Base-by-base conservation (phyloP, 2,113 vertebrate genomes). In the Microcebus jonahi region DNA sequence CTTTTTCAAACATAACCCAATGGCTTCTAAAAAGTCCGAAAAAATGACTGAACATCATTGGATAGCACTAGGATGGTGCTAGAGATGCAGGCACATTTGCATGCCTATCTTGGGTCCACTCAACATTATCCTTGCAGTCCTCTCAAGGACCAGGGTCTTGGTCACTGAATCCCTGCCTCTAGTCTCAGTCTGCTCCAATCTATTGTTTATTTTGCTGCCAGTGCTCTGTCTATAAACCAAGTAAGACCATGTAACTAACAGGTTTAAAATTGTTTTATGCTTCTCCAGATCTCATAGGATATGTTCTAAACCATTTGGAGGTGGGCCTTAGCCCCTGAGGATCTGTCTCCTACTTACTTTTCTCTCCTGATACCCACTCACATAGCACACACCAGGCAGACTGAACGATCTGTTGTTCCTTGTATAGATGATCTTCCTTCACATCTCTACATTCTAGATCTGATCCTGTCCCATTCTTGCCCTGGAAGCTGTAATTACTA, bases 1-100 rank as follows among this genome's bases (percentile, higher is more conserved):
- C 27, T 63, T 90, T 97, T 95, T 94, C 63, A 89, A 63, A 87
- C 20, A 39, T 39, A 73, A 79, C 50, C 75, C 83, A 29, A 7
- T 15, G 29, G 21, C n/a, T 70, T 93, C 57, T 88, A 39, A 53
- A 53, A 89, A 83, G 65, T 79, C 73, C 1, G 1, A 65, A 36
- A 75, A 88, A 70, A 55, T 5, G 18, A 39, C 20, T 48, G 34
- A 36, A 94, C 27, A 63, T 65, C 34, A 73, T 36, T 53, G 45
- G 57, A 17, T 15, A 39, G 36, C 20, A 13, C n/a, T 65, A 6
- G 39, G n/a, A 79, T 67, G 48, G 7, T 71, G n/a, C 42, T 81
- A 70, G 65, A 73, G 57, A 86, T 23, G 21, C 12, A 80, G 65
- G 17, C n/a, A 80, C 48, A 34, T 79, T 61, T 88, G 39, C 21